Conservation (phyloP, 1,140 invertebrate genomes). For the Dreissena polymorpha region DNA sequence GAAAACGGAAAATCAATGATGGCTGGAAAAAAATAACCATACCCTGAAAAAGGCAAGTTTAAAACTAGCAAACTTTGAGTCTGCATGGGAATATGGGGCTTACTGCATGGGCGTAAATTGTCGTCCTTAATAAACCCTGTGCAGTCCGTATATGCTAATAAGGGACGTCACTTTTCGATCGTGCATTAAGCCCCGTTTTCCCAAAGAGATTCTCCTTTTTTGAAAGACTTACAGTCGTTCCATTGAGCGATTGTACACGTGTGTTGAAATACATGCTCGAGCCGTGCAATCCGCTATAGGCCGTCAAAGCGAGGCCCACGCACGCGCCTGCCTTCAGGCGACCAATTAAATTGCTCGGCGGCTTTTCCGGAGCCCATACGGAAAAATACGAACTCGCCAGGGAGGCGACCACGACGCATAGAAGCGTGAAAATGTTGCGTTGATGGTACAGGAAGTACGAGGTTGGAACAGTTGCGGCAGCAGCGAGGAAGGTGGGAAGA, state of each 20-base stretch:
- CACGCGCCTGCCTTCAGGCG: conserved; percentile 81
- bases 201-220: too few relatives aligned
- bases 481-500: conserved; percentile 85
- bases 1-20: too few relatives aligned
- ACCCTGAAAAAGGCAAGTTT: too few relatives aligned
- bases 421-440: conserved; percentile 66
- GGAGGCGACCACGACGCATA: conserved; percentile 50
- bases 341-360: conserved; percentile 79
- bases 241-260: conserved; percentile 91
- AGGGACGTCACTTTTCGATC: too few relatives aligned
- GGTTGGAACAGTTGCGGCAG: conserved; percentile 84
- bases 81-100: too few relatives aligned
- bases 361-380: conserved; percentile 79
- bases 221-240: conserved; percentile 88
- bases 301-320: conserved; percentile 79
- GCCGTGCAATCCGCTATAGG: conserved; percentile 86
- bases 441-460: conserved; percentile 85
- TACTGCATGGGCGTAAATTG: too few relatives aligned
- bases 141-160: too few relatives aligned
- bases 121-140: too few relatives aligned
- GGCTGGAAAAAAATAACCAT: too few relatives aligned
- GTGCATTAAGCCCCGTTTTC: too few relatives aligned
- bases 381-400: conserved; percentile 57
- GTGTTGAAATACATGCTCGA: conserved; percentile 95
- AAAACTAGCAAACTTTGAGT: too few relatives aligned